Percentiles rank a stretch among this genome's conserved stretches.
These are phyloP conservation scores for Amitus sp. DNA, from an alignment of 2,888 invertebrate genomes.

Conservation along the genomic window DNA sequence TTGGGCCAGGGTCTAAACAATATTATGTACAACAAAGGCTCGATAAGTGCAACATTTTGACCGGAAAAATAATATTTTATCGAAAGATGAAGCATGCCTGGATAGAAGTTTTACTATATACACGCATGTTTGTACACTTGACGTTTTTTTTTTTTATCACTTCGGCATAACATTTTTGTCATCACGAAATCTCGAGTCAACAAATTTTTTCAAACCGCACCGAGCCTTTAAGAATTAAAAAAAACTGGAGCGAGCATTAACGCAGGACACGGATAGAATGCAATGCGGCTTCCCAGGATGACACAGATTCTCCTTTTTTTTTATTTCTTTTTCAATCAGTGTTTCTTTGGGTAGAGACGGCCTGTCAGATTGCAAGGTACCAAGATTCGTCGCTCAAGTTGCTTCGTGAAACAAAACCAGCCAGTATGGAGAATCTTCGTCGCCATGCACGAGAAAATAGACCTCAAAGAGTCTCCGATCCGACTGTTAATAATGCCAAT, in stretches of 20 bases:
- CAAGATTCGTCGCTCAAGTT: slow-evolving; percentile 2
- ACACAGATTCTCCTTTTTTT: not conserved
- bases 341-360: not conserved
- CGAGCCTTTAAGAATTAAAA: too few relatives aligned
- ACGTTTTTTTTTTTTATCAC: too few relatives aligned
- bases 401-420: not conserved
- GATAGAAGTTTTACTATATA: not conserved
- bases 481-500: slow-evolving; percentile 2
- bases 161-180: too few relatives aligned
- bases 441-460: not conserved
- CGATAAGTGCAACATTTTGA: too few relatives aligned
- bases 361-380: not conserved
- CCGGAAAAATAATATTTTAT: slow-evolving; percentile 20
- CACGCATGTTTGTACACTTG: too few relatives aligned
- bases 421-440: slow-evolving; percentile 2
- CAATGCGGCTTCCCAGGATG: not conserved
- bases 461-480: not conserved
- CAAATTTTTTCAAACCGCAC: too few relatives aligned
- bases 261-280: not conserved
- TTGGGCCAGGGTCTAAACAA: too few relatives aligned
- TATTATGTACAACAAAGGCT: too few relatives aligned
- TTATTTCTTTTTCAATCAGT: slow-evolving; percentile 14
- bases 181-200: too few relatives aligned
- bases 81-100: slow-evolving; percentile 3
- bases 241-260: not conserved